Evolutionary conservation across 2,113 vertebrate species (phyloP).

Genomic region (Mesoclemmys tuberculata): DNA sequence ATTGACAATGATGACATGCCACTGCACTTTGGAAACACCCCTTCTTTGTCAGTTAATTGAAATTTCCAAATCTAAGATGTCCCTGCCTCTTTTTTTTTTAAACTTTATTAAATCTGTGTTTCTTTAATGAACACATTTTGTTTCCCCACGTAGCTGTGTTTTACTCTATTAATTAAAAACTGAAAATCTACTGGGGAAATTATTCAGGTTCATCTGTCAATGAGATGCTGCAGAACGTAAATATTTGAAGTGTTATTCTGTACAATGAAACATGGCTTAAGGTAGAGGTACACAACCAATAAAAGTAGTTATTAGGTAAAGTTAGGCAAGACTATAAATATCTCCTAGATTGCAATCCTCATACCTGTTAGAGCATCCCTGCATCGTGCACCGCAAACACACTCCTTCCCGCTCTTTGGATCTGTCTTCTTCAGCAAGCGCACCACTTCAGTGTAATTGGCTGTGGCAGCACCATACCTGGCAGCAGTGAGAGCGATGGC

Average conservation of each 20-base stretch:
- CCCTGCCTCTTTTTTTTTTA: background rate
- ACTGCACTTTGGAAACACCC: constrained; percentile 23
- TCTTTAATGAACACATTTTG: background rate
- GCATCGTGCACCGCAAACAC: constrained; percentile 82
- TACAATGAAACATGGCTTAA: background rate
- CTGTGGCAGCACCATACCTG: constrained; percentile 94
- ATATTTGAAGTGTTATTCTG: background rate
- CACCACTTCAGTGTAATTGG: constrained; percentile 93
- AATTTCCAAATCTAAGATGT: background rate
- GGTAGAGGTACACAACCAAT: background rate
- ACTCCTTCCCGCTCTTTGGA: constrained; percentile 74
- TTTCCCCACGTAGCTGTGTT: background rate
- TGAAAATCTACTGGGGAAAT: accelerated
- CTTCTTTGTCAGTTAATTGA: constrained; percentile 3
- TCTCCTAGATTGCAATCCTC: constrained; percentile 25
- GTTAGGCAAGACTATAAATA: constrained; percentile 1
- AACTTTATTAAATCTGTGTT: constrained; percentile 21
- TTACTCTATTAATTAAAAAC: background rate
- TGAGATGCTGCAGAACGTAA: background rate
- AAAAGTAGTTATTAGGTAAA: background rate
- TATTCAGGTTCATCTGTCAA: accelerated
- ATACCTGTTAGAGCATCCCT: constrained; percentile 88
- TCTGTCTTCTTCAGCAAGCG: constrained; percentile 87
- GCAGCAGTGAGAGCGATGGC: constrained; percentile 94
- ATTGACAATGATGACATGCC: constrained; percentile 41